Percentiles rank a stretch among this genome's conserved stretches.
phyloP scores from a whole-genome alignment of 1,140 invertebrate genomes.

The Zaprionus capensis region DNA sequence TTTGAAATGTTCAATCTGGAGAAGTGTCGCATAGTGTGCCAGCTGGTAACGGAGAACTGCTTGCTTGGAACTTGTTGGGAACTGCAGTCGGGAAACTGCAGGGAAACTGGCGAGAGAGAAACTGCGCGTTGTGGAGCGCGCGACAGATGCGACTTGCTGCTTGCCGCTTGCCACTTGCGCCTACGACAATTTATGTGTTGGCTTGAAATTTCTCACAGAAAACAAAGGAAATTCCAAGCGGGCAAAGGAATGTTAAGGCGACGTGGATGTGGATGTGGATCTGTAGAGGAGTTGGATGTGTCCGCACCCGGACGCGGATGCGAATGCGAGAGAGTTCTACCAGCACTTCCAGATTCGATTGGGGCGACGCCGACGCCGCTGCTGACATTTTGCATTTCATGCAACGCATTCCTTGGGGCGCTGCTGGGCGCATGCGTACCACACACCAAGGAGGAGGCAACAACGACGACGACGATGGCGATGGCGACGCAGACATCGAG shows the following conservation, averaged over 20 bases:
- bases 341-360: slow-evolving; percentile 54
- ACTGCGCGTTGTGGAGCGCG: slow-evolving; percentile 36
- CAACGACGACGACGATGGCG: slow-evolving; percentile 10
- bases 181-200: slow-evolving; percentile 82
- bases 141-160: slow-evolving; percentile 17
- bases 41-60: slow-evolving; percentile 4
- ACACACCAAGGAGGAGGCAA: slow-evolving; percentile 74
- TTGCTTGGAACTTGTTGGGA: not conserved
- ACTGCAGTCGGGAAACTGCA: slow-evolving; percentile 8
- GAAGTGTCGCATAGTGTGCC: slow-evolving; percentile 39
- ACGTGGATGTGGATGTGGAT: slow-evolving; percentile 45
- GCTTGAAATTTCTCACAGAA: slow-evolving; percentile 81
- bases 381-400: slow-evolving; percentile 84
- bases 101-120: slow-evolving; percentile 16
- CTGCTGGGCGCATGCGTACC: slow-evolving; percentile 80
- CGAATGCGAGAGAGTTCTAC: slow-evolving; percentile 18
- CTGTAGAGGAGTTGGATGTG: slow-evolving; percentile 13
- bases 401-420: slow-evolving; percentile 82
- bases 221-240: slow-evolving; percentile 82
- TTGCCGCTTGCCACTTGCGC: slow-evolving; percentile 52
- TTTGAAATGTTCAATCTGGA: not conserved
- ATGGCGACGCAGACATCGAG: slow-evolving; percentile 41
- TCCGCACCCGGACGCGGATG: slow-evolving; percentile 35
- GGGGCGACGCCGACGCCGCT: slow-evolving; percentile 34
- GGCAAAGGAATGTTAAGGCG: slow-evolving; percentile 70